Conservation (phyloP, 2,797 vertebrate genomes). For the Harpagifer antarcticus region DNA sequence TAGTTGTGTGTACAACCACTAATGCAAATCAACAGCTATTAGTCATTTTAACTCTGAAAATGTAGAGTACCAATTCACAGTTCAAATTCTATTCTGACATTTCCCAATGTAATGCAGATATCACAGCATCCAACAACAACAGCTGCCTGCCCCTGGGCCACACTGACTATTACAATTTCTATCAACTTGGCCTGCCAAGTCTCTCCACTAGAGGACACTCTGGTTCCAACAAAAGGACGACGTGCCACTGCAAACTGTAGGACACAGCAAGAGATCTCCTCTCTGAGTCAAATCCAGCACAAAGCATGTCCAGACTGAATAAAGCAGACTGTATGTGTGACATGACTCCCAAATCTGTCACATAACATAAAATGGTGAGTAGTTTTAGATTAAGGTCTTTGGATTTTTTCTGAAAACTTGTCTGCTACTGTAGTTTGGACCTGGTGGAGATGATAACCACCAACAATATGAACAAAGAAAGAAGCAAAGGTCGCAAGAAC, state of each 20-base stretch:
- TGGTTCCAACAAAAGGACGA: slow-evolving; percentile 73
- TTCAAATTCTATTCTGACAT: slow-evolving; percentile 7
- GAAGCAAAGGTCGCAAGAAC: slow-evolving; percentile 28
- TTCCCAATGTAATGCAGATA: slow-evolving; percentile 12
- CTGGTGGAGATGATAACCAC: slow-evolving; percentile 28
- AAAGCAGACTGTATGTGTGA: slow-evolving; percentile 14
- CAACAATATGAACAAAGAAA: slow-evolving; percentile 32
- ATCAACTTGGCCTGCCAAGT: slow-evolving; percentile 93
- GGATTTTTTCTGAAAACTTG: slow-evolving; percentile 12
- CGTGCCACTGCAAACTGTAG: slow-evolving; percentile 79
- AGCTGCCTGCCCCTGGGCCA: slow-evolving; percentile 59
- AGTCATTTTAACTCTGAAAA: neutral
- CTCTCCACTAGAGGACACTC: slow-evolving; percentile 85
- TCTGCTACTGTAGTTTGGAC: slow-evolving; percentile 48
- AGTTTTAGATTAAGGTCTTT: slow-evolving; percentile 32
- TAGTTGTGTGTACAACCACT: slow-evolving; percentile 3
- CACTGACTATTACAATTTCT: slow-evolving; percentile 75
- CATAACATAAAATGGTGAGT: neutral
- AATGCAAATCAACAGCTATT: slow-evolving; percentile 9
- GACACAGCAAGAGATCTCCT: slow-evolving; percentile 70
- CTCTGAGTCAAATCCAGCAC: slow-evolving; percentile 76
- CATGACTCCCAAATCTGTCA: slow-evolving; percentile 11
- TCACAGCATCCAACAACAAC: slow-evolving; percentile 47
- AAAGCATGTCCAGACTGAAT: slow-evolving; percentile 23
- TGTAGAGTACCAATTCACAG: slow-evolving; percentile 17